Evolutionary conservation across 1,140 invertebrate genomes (phyloP).

Genomic region (Cotesia vestalis): DNA sequence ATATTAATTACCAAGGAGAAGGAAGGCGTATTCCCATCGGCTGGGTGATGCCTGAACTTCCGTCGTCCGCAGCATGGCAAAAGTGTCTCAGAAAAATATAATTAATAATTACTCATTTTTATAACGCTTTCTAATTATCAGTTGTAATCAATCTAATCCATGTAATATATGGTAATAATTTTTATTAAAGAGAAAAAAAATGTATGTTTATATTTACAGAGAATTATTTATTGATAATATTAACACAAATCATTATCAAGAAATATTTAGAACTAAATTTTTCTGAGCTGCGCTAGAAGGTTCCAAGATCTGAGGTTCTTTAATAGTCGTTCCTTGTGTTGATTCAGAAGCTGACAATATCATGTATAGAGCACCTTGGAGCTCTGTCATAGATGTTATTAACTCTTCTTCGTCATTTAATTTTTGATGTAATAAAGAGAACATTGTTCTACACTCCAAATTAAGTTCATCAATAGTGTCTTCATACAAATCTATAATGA

Average conservation of each 20-base stretch:
- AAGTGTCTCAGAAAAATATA: slow-evolving; percentile 53
- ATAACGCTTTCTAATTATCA: not conserved
- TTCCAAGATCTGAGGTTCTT: slow-evolving; percentile 61
- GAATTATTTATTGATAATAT: slow-evolving; percentile 40
- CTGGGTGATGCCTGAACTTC: slow-evolving; percentile 66
- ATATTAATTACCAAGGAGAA: slow-evolving; percentile 51
- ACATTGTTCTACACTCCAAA: slow-evolving; percentile 69
- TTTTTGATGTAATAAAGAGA: slow-evolving; percentile 70
- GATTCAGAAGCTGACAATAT: slow-evolving; percentile 70
- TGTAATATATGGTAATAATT: not conserved
- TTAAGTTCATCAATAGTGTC: slow-evolving; percentile 68
- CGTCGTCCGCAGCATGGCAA: slow-evolving; percentile 60
- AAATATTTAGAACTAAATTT: slow-evolving; percentile 71
- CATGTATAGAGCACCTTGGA: slow-evolving; percentile 77
- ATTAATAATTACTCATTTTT: slow-evolving; percentile 23
- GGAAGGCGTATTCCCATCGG: slow-evolving; percentile 67
- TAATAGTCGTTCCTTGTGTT: slow-evolving; percentile 46
- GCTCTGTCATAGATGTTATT: slow-evolving; percentile 68
- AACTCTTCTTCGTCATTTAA: slow-evolving; percentile 75
- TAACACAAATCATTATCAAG: slow-evolving; percentile 41
- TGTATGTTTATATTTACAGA: slow-evolving; percentile 34
- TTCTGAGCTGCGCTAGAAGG: slow-evolving; percentile 71
- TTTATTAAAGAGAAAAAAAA: slow-evolving; percentile 9
- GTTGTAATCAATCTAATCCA: not conserved
- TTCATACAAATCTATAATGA: slow-evolving; percentile 71